These are phyloP conservation scores for Hypomesus transpacificus DNA, from an alignment of 2,113 vertebrate genomes.

Conservation along the genomic window DNA sequence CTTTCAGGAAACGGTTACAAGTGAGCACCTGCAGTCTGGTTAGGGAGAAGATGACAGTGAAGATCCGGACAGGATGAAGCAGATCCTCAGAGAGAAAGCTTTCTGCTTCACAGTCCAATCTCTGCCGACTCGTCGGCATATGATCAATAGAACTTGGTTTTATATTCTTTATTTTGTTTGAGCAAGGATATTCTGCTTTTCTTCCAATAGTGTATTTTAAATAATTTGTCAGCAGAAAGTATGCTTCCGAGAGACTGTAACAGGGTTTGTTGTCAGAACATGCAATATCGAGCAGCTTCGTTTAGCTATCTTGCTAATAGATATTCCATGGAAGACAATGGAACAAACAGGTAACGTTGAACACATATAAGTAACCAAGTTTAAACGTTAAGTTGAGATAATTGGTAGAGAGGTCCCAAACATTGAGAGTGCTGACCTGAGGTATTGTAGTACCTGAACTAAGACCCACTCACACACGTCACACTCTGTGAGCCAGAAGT, in stretches of 20 bases:
- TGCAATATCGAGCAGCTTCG: slow-evolving; percentile 6
- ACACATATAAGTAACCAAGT: not conserved
- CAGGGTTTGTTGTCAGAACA: not conserved
- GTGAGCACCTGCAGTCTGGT: too few species aligned
- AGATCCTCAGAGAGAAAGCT: too few species aligned
- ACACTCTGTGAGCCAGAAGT: not conserved
- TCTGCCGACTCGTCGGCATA: too few species aligned
- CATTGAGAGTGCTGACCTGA: slow-evolving; percentile 53
- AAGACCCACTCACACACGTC: slow-evolving; percentile 15
- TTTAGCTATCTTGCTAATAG: not conserved
- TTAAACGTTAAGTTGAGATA: not conserved
- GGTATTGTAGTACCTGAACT: slow-evolving; percentile 50
- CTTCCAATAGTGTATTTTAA: not conserved
- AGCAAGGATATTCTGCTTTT: not conserved
- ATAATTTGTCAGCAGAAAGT: not conserved
- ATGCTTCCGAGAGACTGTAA: not conserved
- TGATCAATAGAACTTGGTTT: too few species aligned
- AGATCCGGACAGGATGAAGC: too few species aligned
- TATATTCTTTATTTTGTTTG: too few species aligned
- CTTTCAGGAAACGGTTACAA: too few species aligned
- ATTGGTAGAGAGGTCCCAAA: slow-evolving; percentile 7
- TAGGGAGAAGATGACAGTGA: too few species aligned
- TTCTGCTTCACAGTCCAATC: too few species aligned
- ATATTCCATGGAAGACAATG: slow-evolving; percentile 2
- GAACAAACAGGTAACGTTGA: not conserved